Conservation (phyloP, 2,797 vertebrate species). For the Catharus ustulatus region DNA sequence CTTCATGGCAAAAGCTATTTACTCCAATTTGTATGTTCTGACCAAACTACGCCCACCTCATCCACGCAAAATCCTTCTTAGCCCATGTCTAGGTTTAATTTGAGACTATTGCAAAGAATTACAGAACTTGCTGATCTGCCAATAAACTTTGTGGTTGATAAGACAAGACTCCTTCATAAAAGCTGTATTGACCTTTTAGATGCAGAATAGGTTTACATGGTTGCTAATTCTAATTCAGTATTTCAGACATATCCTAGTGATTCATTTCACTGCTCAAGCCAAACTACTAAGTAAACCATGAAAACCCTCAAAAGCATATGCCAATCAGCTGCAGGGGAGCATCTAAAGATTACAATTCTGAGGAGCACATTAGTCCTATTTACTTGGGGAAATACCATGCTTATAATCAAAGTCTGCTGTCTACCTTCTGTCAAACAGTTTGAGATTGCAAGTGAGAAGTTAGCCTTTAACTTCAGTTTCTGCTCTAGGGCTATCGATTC, state of each 20-base stretch:
- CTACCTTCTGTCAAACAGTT: neutral
- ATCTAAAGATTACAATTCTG: neutral
- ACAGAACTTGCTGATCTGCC: neutral
- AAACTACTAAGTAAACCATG: neutral
- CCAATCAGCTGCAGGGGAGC: neutral
- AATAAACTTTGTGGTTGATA: neutral
- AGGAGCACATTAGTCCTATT: neutral
- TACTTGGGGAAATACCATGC: neutral
- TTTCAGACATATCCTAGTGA: neutral
- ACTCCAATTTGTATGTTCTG: neutral
- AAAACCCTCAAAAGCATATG: neutral
- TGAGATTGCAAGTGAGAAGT: neutral
- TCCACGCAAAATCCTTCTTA: neutral
- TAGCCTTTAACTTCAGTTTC: neutral
- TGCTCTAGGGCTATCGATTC: neutral
- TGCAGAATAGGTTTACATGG: neutral
- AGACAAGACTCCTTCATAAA: neutral
- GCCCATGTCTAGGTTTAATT: neutral
- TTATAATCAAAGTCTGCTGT: neutral
- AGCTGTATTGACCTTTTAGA: neutral
- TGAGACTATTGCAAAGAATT: neutral
- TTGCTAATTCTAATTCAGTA: neutral
- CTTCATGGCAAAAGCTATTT: neutral
- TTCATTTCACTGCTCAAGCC: neutral
- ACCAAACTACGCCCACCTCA: fast-evolving